These are phyloP conservation scores for Sebastolobus alascanus DNA, from an alignment of 2,797 vertebrate genomes.

Conservation along the genomic window DNA sequence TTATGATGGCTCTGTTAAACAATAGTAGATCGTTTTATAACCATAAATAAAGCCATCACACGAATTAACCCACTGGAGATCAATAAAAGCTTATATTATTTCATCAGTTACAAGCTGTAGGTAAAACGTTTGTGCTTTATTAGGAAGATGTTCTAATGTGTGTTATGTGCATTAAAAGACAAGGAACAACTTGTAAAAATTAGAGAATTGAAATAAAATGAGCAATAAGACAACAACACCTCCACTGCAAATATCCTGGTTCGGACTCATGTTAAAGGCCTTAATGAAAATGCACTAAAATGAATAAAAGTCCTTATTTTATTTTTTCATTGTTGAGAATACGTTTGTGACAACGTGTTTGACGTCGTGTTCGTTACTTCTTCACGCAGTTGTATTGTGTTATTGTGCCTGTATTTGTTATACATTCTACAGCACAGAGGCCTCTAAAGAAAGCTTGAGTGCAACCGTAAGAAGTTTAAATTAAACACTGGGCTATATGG, in stretches of 20 bases:
- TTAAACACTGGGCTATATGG: accelerated
- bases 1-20: background rate
- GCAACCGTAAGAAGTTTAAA: background rate
- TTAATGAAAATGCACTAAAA: background rate
- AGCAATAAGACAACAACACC: background rate
- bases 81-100: background rate
- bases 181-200: background rate
- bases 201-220: background rate
- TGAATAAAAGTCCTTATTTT: background rate
- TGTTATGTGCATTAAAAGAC: background rate
- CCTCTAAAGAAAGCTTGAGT: background rate
- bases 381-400: background rate
- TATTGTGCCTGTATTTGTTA: background rate
- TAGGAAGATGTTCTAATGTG: background rate
- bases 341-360: background rate
- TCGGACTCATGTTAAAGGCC: background rate
- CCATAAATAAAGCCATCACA: background rate
- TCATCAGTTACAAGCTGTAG: background rate
- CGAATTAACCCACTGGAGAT: background rate
- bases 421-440: background rate
- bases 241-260: background rate
- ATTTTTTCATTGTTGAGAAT: no score
- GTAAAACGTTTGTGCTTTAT: background rate
- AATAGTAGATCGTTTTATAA: background rate
- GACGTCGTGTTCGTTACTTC: background rate